Conservation (phyloP, 2,888 invertebrate genomes). For the Gari tellinella region DNA sequence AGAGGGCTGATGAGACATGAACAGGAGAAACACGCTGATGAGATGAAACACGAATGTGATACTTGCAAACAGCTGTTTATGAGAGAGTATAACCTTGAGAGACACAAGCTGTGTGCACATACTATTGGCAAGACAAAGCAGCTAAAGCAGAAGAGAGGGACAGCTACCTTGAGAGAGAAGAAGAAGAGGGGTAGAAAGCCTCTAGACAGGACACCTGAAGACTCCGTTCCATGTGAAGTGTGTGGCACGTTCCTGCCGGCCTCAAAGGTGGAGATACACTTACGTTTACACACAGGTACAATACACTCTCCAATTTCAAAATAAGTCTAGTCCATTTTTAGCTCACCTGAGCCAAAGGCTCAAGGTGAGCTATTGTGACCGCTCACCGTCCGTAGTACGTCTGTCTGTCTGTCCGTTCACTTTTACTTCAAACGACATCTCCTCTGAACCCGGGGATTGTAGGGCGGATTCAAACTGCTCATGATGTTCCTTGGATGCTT, state of each 20-base stretch:
- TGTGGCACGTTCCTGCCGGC: constrained; percentile 35
- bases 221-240: constrained; percentile 18
- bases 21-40: constrained; percentile 41
- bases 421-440: too few relatives aligned
- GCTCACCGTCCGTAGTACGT: too few relatives aligned
- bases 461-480: too few relatives aligned
- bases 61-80: constrained; percentile 45
- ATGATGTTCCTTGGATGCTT: too few relatives aligned
- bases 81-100: constrained; percentile 39
- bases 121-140: constrained; percentile 13
- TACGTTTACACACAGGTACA: constrained; percentile 47
- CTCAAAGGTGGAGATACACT: constrained; percentile 36
- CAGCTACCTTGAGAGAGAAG: constrained; percentile 10
- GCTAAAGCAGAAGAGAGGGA: constrained; percentile 12
- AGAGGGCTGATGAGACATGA: constrained; percentile 45
- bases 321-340: too few relatives aligned
- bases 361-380: too few relatives aligned
- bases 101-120: constrained; percentile 47
- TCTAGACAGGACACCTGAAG: constrained; percentile 16
- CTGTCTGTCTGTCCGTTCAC: too few relatives aligned
- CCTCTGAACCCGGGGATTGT: too few relatives aligned
- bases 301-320: too few relatives aligned
- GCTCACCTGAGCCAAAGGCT: too few relatives aligned
- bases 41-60: constrained; percentile 46
- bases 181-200: constrained; percentile 20